Percentiles rank a stretch among this genome's conserved stretches.
Conservation (phyloP, 35 echinoderm and acorn worm genomes). For the Diadema setosum region DNA sequence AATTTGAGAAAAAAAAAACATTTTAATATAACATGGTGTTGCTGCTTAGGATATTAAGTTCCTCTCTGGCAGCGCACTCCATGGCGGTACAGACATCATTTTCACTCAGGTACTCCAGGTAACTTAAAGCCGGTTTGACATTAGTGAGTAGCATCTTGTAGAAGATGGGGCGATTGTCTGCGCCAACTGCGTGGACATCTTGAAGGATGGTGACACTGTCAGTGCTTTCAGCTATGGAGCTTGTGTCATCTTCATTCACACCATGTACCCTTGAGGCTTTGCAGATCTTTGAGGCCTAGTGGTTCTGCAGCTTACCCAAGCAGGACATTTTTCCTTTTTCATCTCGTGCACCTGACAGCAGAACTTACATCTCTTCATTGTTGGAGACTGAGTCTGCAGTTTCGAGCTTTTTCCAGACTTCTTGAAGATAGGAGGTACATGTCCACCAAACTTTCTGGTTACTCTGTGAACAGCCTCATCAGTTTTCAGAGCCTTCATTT, state of each 20-base stretch:
- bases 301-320: background rate
- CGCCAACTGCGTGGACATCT: background rate
- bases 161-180: background rate
- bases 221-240: background rate
- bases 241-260: background rate
- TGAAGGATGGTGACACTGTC: background rate
- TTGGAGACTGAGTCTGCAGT: background rate
- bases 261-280: background rate
- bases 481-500: background rate
- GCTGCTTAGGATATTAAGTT: background rate
- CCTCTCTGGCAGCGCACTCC: background rate
- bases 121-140: background rate
- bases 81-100: background rate
- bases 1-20: too few species aligned
- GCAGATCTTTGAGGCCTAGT: constrained; percentile 3
- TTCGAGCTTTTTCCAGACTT: too few species aligned
- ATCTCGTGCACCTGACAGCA: too few species aligned
- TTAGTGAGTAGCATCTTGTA: background rate
- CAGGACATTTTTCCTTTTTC: too few species aligned
- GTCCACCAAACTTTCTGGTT: too few species aligned
- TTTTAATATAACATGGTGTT: background rate
- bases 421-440: too few species aligned
- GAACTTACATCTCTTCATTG: background rate
- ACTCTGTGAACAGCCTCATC: too few species aligned
- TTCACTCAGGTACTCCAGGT: background rate